Evolutionary conservation across 2,888 invertebrate species (phyloP).

Genomic region (Eupithecia vulgata): DNA sequence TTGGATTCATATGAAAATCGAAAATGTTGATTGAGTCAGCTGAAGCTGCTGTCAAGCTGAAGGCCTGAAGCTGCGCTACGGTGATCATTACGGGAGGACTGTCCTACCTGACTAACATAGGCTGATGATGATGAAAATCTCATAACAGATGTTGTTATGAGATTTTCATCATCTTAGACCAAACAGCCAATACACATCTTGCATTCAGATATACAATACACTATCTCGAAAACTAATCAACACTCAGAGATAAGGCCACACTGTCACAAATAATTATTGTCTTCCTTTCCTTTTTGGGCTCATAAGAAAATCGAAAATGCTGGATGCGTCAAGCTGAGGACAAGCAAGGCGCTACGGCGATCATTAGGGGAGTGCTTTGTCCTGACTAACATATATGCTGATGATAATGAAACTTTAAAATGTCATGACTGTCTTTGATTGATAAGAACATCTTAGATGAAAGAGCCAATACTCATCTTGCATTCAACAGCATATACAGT

Average conservation of each 20-base stretch:
- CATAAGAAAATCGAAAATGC: neutral
- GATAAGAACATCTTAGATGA: neutral
- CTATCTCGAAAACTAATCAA: neutral
- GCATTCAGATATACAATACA: neutral
- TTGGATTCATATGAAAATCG: neutral
- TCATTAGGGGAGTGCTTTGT: too few relatives aligned
- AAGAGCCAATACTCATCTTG: neutral
- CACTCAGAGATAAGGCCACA: conserved; percentile 1
- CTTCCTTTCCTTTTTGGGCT: neutral
- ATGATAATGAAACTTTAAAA: neutral
- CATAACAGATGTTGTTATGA: neutral
- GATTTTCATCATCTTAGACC: neutral
- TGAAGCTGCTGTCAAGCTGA: too few relatives aligned
- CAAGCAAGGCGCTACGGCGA: too few relatives aligned
- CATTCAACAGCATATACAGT: neutral
- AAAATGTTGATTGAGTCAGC: too few relatives aligned
- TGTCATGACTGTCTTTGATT: neutral
- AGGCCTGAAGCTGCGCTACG: too few relatives aligned
- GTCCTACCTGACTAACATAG: too few relatives aligned
- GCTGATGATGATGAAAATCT: neutral
- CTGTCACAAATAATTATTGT: neutral
- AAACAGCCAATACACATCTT: neutral
- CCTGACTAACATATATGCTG: too few relatives aligned
- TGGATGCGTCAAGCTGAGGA: too few relatives aligned
- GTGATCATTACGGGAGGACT: too few relatives aligned